These are phyloP conservation scores for Caenorhabditis tropicalis DNA, from an alignment of 1,140 invertebrate genomes.

Conservation along the genomic window DNA sequence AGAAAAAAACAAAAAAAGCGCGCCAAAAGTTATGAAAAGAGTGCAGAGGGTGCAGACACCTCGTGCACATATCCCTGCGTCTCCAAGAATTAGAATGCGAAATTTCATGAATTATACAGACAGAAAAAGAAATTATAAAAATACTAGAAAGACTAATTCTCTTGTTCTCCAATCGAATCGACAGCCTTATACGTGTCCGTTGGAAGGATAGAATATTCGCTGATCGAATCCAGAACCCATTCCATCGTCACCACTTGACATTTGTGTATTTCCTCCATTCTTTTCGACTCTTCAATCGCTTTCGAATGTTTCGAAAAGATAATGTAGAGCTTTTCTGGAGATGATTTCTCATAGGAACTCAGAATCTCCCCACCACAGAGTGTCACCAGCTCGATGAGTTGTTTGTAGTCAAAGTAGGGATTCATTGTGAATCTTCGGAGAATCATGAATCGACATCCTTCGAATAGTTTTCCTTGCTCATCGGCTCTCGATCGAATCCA, in stretches of 20 bases:
- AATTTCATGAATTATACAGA: too few relatives aligned
- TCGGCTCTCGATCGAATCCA: slow-evolving; percentile 12
- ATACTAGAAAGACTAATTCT: too few relatives aligned
- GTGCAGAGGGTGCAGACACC: too few relatives aligned
- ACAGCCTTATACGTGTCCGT: neutral
- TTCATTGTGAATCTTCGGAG: slow-evolving; percentile 2
- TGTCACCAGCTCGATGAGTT: neutral
- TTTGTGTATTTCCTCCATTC: neutral
- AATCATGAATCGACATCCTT: slow-evolving; percentile 9
- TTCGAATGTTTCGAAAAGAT: slow-evolving; percentile 19
- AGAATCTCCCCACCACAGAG: slow-evolving; percentile 10
- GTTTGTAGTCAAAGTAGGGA: slow-evolving; percentile 11
- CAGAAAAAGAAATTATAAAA: too few relatives aligned
- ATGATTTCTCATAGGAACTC: neutral
- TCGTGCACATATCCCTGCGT: too few relatives aligned
- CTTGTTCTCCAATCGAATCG: neutral
- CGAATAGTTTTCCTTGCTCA: neutral
- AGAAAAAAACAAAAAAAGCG: too few relatives aligned
- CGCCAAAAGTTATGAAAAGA: too few relatives aligned
- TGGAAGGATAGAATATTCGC: neutral
- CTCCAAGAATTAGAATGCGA: too few relatives aligned
- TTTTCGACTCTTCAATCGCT: neutral
- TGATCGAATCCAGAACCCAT: slow-evolving; percentile 28
- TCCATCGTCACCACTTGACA: neutral
- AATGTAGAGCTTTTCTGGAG: slow-evolving; percentile 2